phyloP scores from a whole-genome alignment of 2,888 invertebrate genomes.

The Rosalia funebris region DNA sequence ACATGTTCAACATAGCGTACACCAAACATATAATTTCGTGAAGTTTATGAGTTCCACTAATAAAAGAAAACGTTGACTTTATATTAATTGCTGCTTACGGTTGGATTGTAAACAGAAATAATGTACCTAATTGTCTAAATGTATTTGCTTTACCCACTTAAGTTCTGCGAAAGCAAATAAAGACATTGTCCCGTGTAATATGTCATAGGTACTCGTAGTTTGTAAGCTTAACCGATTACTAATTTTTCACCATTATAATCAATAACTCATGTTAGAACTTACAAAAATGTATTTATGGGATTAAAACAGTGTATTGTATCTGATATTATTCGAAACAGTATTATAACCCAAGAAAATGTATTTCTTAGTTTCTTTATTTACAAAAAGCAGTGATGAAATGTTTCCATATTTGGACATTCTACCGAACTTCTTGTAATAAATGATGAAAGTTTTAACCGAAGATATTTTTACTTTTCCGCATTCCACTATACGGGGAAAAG shows the following conservation, averaged over 20 bases:
- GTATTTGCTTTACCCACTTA: background rate
- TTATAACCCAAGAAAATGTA: no score
- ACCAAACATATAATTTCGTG: background rate
- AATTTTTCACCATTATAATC: slow-evolving; percentile 3
- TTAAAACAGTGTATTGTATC: no score
- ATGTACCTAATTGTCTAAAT: slow-evolving; percentile 4
- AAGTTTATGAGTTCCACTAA: background rate
- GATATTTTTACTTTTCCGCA: no score
- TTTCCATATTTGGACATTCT: no score
- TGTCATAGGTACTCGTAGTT: background rate
- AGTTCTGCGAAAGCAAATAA: background rate
- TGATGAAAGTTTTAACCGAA: no score
- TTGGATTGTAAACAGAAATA: slow-evolving; percentile 11
- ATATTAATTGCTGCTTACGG: slow-evolving; percentile 4
- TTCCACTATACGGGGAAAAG: no score
- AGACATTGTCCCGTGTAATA: slow-evolving; percentile 1
- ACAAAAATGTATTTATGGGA: no score
- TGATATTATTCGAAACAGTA: no score
- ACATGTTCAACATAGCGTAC: background rate
- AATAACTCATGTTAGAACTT: background rate
- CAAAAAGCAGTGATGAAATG: no score
- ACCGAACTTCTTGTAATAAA: no score
- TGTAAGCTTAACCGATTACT: slow-evolving; percentile 1
- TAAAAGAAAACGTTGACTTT: background rate
- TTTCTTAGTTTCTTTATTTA: no score